Percentiles rank a stretch among this genome's conserved stretches.
Conservation (phyloP, 2,888 invertebrate species). For the Trachelus tabidus region DNA sequence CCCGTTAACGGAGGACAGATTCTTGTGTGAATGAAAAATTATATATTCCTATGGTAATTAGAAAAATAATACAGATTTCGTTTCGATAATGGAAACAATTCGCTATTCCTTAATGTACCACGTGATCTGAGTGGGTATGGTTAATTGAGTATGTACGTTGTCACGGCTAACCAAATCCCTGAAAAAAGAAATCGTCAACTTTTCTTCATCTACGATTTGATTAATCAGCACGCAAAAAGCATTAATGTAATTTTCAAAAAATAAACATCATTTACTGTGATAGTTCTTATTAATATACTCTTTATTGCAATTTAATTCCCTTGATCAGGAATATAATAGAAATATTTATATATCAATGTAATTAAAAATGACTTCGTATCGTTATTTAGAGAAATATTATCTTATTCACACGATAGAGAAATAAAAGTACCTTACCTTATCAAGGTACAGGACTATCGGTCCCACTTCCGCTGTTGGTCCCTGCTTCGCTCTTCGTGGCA, state of each 20-base stretch:
- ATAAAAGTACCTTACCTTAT: constrained; percentile 52
- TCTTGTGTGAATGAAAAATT: constrained; percentile 7
- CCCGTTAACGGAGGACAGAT: constrained; percentile 4
- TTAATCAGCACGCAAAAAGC: background rate
- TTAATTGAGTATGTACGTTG: constrained; percentile 49
- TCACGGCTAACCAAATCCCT: constrained; percentile 21
- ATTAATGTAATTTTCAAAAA: background rate
- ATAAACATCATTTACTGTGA: background rate
- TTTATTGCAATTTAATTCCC: background rate
- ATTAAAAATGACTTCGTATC: background rate
- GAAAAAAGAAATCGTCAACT: constrained; percentile 6
- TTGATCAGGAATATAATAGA: constrained; percentile 51
- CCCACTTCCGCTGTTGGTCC: constrained; percentile 80
- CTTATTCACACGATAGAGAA: constrained; percentile 16
- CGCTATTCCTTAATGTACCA: constrained; percentile 46
- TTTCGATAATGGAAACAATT: constrained; percentile 56
- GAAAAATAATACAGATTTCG: constrained; percentile 62
- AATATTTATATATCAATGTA: constrained; percentile 19
- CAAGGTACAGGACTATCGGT: constrained; percentile 80
- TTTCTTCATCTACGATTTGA: background rate
- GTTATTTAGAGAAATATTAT: background rate
- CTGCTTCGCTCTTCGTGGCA: constrained; percentile 68
- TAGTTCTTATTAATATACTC: background rate
- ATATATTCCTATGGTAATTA: constrained; percentile 49
- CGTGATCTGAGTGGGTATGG: constrained; percentile 41